Base-by-base conservation (phyloP, 2,888 invertebrate genomes). In the Drymonia ruficornis region DNA sequence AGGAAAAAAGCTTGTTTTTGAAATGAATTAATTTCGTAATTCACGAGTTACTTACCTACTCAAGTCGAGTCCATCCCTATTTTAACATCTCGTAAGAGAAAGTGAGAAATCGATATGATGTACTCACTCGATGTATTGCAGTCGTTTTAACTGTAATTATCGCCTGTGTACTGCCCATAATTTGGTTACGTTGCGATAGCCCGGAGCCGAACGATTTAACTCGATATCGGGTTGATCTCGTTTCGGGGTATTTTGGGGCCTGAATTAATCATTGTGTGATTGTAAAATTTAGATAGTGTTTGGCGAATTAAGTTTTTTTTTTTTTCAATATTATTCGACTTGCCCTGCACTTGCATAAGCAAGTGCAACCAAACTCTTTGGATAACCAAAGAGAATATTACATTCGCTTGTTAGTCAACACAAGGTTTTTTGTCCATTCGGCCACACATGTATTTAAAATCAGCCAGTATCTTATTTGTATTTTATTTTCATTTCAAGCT, bases 61-160 rank as follows among this genome's bases (percentile, higher is more conserved):
- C 31, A 2, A 28, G n/a, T 36, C 19, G 11, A 16, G 19, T 18
- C n/a, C 45, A 45, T 28, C 47, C 34, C 50, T 54, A 49, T 59
- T 56, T 58, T 55, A 50, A 29, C 49, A 45, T 42, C 56, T 47
- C 47, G 55, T 8, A 56, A 57, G 61, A 55, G 65, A 70, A 71
- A 70, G 67, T 59, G 50, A 43, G 43, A 19, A 43, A 43, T 19
- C 34, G 34, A 34, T 42, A 15, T 42, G 31, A 54, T 46, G 19
- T 19, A 11, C 50, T 56, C 50, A 13, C 50, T 52, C 48, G 13
- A 44, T 51, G 29, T 44, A 49, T 40, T 40, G 15, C 15, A 40
- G 16, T n/a, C 36, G 11, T 36, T 54, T 53, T 29, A 43, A 46
- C 15, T 34, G 43, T 61, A 54, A 62, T 63, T 65, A 62, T 59